phyloP scores from a whole-genome alignment of 2,888 invertebrate genomes.

The Trisateles emortualis region DNA sequence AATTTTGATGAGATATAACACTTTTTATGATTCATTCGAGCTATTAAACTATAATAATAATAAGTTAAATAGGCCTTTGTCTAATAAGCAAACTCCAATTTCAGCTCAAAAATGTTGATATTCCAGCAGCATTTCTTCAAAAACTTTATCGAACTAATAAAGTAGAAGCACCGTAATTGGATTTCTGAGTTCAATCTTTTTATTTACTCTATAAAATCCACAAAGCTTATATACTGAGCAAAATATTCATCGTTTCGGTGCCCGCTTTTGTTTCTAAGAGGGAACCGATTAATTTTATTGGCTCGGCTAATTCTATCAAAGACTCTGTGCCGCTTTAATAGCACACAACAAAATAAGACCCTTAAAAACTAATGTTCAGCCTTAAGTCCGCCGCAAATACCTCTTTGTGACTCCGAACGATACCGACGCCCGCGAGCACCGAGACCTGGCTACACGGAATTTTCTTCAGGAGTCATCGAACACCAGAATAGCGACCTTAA shows the following conservation, averaged over 20 bases:
- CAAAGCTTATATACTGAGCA: slow-evolving; percentile 47
- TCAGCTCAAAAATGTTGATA: slow-evolving; percentile 8
- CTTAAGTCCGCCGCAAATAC: slow-evolving; percentile 85
- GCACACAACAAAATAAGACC: slow-evolving; percentile 85
- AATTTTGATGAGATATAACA: no score
- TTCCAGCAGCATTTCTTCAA: slow-evolving; percentile 4
- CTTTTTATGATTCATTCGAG: no score
- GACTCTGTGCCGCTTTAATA: slow-evolving; percentile 76
- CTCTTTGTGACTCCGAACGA: slow-evolving; percentile 82
- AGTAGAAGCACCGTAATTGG: slow-evolving; percentile 38
- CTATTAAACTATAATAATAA: no score
- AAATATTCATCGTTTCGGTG: slow-evolving; percentile 48
- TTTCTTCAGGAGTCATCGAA: slow-evolving; percentile 50
- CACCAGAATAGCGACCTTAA: slow-evolving; percentile 49
- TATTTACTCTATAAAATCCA: slow-evolving; percentile 43
- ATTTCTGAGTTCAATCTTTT: slow-evolving; percentile 46
- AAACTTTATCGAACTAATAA: slow-evolving; percentile 24
- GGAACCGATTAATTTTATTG: slow-evolving; percentile 82
- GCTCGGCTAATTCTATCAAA: slow-evolving; percentile 83
- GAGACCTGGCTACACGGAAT: slow-evolving; percentile 73
- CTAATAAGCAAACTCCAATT: neutral
- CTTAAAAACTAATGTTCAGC: slow-evolving; percentile 86
- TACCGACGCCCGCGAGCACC: slow-evolving; percentile 64
- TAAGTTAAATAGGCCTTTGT: no score
- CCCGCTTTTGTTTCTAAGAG: slow-evolving; percentile 54